Base-by-base conservation (phyloP, 2,113 vertebrate genomes). In the Callionymus lyra region DNA sequence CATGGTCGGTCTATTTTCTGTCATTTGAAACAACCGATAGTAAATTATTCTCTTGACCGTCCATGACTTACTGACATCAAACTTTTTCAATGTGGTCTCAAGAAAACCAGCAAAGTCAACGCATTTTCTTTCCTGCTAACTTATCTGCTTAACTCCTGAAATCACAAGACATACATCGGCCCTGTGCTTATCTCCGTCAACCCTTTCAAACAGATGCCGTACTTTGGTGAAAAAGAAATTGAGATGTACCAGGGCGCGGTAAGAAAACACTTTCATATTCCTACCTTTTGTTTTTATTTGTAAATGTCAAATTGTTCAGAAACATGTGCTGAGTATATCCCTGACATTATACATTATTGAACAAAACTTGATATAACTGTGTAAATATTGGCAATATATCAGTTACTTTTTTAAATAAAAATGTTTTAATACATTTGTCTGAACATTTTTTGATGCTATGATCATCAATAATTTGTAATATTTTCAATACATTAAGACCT, bases 161-260 rank as follows among this genome's bases (percentile, higher is more conserved):
- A 35, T 64, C 32, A 39, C 34, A 82, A 99, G 95, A 99, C 95
- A 10, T 99, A 97, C 16, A 99, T 99, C 36, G 95, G 95, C 16
- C 94, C 94, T 0, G 95, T 99, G 32, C 84, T 99, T 47, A 99
- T 99, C 74, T 99, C 95, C 1, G 69, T 99, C 71, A 99, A 99
- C 74, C 95, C 95, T 38, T 99, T 99, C 79, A 99, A 99, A 72
- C 95, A 94, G 82, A 98, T 99, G 94, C 95, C 95, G 0, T 99
- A 99, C 71, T 99, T 99, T 71, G 91, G 93, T 10, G 95, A 99
- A 17, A 98, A 93, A 59, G 95, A 99, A 81, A 85, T 99, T 34
- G 95, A 98, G 75, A 89, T 99, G 90, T 99, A 99, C 80, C 95
- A 98, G 77, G 95, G 95, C 59, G 90, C 95, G 34, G 94, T 98